phyloP scores from a whole-genome alignment of 2,888 invertebrate species.

The Tortrix viridana region DNA sequence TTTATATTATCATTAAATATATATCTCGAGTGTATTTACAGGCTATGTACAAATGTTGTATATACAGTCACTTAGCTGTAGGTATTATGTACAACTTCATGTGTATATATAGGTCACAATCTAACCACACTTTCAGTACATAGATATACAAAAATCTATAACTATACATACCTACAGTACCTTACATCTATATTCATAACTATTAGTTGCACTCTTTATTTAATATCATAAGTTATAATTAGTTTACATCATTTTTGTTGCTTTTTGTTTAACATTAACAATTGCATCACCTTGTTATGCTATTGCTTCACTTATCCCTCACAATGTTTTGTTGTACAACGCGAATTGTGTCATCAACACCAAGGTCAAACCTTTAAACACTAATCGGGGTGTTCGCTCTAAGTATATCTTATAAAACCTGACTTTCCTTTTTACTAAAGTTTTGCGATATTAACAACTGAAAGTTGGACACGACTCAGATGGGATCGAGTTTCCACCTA shows the following conservation, averaged over 20 bases:
- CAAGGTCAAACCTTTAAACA: too few species aligned
- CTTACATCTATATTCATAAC: slow-evolving; percentile 52
- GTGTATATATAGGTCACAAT: slow-evolving; percentile 29
- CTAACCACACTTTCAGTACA: slow-evolving; percentile 50
- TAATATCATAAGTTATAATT: slow-evolving; percentile 49
- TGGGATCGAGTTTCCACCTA: too few species aligned
- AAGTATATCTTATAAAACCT: too few species aligned
- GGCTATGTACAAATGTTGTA: slow-evolving; percentile 71
- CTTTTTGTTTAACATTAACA: slow-evolving; percentile 49
- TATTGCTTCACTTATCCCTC: not conserved
- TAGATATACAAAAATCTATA: slow-evolving; percentile 52
- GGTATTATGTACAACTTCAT: slow-evolving; percentile 30
- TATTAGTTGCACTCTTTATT: slow-evolving; percentile 66
- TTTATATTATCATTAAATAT: slow-evolving; percentile 79
- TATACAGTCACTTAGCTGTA: slow-evolving; percentile 56
- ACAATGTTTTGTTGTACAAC: slow-evolving; percentile 24
- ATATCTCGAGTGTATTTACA: slow-evolving; percentile 79
- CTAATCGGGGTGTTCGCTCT: too few species aligned
- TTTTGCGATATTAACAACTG: too few species aligned
- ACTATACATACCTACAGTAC: slow-evolving; percentile 40
- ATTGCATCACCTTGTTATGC: slow-evolving; percentile 36
- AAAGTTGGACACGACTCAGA: too few species aligned
- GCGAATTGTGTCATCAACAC: slow-evolving; percentile 16
- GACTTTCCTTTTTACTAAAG: too few species aligned
- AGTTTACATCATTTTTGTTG: slow-evolving; percentile 47